Percentiles rank a stretch among this genome's conserved stretches.
These are phyloP conservation scores for Germaria angustata DNA, from an alignment of 2,888 invertebrate genomes.

Conservation along the genomic window DNA sequence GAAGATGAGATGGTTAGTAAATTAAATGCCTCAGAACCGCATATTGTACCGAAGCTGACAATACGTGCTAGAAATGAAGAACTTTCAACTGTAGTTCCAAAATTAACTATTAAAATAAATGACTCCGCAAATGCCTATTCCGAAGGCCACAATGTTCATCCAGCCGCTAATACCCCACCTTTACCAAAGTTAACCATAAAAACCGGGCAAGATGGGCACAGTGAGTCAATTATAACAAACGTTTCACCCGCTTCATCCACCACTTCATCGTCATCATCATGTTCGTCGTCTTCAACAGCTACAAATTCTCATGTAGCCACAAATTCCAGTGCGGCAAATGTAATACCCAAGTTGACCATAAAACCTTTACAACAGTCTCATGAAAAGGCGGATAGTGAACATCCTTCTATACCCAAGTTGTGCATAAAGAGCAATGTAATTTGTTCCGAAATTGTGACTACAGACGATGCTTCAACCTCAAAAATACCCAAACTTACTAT, in stretches of 20 bases:
- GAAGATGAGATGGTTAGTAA: conserved; percentile 69
- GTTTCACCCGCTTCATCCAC: conserved; percentile 74
- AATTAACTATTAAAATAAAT: conserved; percentile 79
- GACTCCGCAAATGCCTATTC: conserved; percentile 67
- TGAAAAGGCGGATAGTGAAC: conserved; percentile 19
- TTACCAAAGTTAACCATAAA: conserved; percentile 83
- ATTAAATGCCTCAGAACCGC: conserved; percentile 71
- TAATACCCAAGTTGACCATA: conserved; percentile 65
- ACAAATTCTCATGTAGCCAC: conserved; percentile 77
- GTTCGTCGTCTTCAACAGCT: conserved; percentile 64
- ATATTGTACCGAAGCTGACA: conserved; percentile 79
- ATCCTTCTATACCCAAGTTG: conserved; percentile 77
- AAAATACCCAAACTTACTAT: conserved; percentile 80
- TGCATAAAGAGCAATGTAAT: conserved; percentile 73
- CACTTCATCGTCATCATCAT: conserved; percentile 65
- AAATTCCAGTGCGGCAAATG: conserved; percentile 27
- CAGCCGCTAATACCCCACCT: conserved; percentile 73
- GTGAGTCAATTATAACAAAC: conserved; percentile 76
- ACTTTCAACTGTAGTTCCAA: conserved; percentile 77
- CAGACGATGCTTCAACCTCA: conserved; percentile 44
- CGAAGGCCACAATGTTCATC: conserved; percentile 67
- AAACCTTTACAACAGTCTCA: conserved; percentile 61
- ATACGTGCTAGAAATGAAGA: conserved; percentile 77
- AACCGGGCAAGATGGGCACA: conserved; percentile 78
- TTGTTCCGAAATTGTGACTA: conserved; percentile 57